Evolutionary conservation across 1,140 invertebrate species (phyloP), one percentile per base, ranked within the genome.

Genomic region (Drosophila pruinosa): DNA sequence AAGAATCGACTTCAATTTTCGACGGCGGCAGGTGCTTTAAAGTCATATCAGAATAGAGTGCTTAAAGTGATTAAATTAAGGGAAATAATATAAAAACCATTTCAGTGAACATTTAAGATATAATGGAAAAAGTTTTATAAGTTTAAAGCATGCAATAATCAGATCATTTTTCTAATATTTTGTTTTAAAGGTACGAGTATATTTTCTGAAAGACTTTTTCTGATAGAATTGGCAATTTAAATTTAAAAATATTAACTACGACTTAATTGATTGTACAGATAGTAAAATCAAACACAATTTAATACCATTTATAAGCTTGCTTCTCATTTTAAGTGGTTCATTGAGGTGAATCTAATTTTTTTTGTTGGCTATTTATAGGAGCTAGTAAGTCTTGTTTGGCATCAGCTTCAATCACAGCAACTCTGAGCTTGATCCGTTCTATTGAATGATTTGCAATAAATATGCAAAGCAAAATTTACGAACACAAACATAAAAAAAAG

Each of bases 381-480:
- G 43, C 21, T 6, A 24, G 10, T 6, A 24, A 10, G 1, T 38
- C 3, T 38, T 14, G 15, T 45, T 45, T 45, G 1, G 24, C 14
- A 14, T 6, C 21, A 45, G 21, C 0, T 24, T 12, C n/a, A 24
- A 64, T 65, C 52, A 56, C 43, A 57, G 24, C 24, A 7, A 34
- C 50, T 12, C 22, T 41, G 26, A 24, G 26, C 4, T n/a, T 38
- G 54, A 28, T 56, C 28, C 31, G n/a, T 26, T 19, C 14, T 17
- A 22, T 59, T 31, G 63, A 59, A 52, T 65, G 69, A 65, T 58
- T 36, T 14, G 14, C 62, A 36, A 77, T 76, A 72, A 62, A 72
- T 47, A 69, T 61, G 47, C 48, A 41, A 69, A 73, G 26, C 24
- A 24, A 50, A 73, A 62, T 50, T 14, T 38, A 41, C 21, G 28